phyloP scores from a whole-genome alignment of 1,140 invertebrate genomes.

The Goniozus legneri region DNA sequence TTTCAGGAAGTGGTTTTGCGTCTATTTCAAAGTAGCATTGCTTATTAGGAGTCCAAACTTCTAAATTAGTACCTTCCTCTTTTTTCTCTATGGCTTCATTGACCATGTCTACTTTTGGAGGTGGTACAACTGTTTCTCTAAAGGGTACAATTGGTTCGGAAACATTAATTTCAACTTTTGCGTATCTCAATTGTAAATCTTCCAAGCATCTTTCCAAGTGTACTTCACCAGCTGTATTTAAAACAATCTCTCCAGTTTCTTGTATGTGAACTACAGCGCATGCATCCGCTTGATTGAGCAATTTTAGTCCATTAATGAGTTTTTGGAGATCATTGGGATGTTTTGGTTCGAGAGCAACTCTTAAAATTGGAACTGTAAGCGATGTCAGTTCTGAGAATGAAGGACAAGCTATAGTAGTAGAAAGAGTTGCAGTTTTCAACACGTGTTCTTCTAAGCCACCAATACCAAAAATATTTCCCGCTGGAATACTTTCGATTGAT shows the following conservation, averaged over 20 bases:
- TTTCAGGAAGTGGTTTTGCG: slow-evolving; percentile 74
- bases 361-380: slow-evolving; percentile 82
- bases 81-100: slow-evolving; percentile 77
- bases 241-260: slow-evolving; percentile 92
- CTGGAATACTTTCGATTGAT: slow-evolving; percentile 71
- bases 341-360: slow-evolving; percentile 91
- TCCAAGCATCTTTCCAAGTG: slow-evolving; percentile 93
- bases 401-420: slow-evolving; percentile 77
- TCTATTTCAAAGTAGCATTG: slow-evolving; percentile 72
- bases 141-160: slow-evolving; percentile 96
- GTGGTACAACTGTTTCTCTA: slow-evolving; percentile 85
- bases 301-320: slow-evolving; percentile 74
- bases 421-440: slow-evolving; percentile 89
- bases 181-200: slow-evolving; percentile 79
- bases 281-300: slow-evolving; percentile 90
- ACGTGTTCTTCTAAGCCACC: slow-evolving; percentile 83
- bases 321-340: slow-evolving; percentile 77
- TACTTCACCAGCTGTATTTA: slow-evolving; percentile 96
- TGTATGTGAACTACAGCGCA: slow-evolving; percentile 88
- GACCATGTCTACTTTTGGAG: slow-evolving; percentile 82
- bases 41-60: slow-evolving; percentile 68
- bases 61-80: slow-evolving; percentile 56
- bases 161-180: slow-evolving; percentile 83
- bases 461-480: slow-evolving; percentile 90
- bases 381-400: slow-evolving; percentile 83